Percentiles rank a stretch among this genome's conserved stretches.
These are phyloP conservation scores for Sarcoramphus papa DNA, from an alignment of 2,797 vertebrate species.

Conservation along the genomic window DNA sequence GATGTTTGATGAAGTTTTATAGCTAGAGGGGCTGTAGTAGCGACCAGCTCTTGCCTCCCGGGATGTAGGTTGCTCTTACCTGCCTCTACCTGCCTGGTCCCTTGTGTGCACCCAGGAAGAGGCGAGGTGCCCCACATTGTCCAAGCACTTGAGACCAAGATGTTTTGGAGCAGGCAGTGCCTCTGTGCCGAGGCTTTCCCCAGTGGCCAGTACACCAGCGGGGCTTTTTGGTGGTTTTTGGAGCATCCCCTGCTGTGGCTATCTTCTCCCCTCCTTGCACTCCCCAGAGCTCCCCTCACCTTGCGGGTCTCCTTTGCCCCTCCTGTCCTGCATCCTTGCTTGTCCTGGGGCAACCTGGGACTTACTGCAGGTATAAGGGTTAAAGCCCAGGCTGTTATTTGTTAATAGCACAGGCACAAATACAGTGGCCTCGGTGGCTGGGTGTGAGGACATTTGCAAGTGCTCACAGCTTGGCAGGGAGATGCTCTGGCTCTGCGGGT, in stretches of 20 bases:
- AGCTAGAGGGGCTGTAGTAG: background rate
- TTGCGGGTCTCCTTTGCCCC: background rate
- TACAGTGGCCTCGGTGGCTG: fast-evolving
- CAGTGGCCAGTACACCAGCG: background rate
- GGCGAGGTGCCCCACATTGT: fast-evolving
- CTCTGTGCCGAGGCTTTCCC: background rate
- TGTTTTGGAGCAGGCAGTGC: background rate
- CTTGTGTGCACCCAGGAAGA: background rate
- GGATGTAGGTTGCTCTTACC: background rate
- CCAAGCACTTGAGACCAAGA: background rate
- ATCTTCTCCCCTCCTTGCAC: background rate
- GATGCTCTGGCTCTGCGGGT: background rate
- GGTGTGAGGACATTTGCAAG: background rate
- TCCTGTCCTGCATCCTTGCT: background rate
- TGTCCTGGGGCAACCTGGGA: background rate
- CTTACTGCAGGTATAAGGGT: background rate
- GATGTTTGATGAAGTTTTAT: background rate
- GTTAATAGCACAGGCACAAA: background rate
- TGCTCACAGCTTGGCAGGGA: background rate
- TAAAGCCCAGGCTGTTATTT: background rate
- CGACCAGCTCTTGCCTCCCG: background rate
- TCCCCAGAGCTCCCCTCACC: background rate
- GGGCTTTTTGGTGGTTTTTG: background rate
- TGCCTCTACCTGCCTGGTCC: background rate
- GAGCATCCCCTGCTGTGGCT: background rate